Base-by-base conservation (phyloP, 2,888 invertebrate genomes). In the Cetonia aurata region DNA sequence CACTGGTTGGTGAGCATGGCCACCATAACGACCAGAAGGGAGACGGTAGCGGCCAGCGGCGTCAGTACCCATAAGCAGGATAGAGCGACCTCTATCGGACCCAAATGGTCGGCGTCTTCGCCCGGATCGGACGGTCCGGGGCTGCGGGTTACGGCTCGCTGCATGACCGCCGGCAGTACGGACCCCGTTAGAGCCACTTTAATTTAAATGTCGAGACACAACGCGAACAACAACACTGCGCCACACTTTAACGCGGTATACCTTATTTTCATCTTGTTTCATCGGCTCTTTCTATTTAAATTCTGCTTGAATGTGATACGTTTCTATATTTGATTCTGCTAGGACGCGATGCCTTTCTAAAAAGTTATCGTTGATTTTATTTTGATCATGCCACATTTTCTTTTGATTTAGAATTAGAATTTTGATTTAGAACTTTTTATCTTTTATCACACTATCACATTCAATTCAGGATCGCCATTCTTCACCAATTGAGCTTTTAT, bases 1-100 rank as follows among this genome's bases (percentile, higher is more conserved):
- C 96, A 96, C 85, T 94, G 92, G 82, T 92, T 92, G 2, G 93
- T 93, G 6, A 90, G 87, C 72, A 94, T 90, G 15, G 93, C 93
- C 1, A 93, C 89, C 48, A 91, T 86, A 15, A 93, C 92, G 50
- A 92, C 91, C 10, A 90, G 87, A 42, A 93, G 87, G 10, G 93
- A 92, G 12, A 93, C 87, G 42, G 92, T 89, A 12, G 93, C 92
- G 17, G 91, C 89, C 41, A 93, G 81, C 0, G 90, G 90, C 0
- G 90, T 89, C 46, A 89, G 81, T 33, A 89, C 83, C 90, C 90
- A 90, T 74, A 90, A 85, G 76, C 88, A 89, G 33, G 89, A 88
- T 48, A 90, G 87, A 15, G 89, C 88, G 0, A 88, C 88, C 80
- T 90, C 90, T 71, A 89, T 84, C 73, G 89, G 81, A 6, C 79